These are phyloP conservation scores for Heliconius melpomene DNA, from an alignment of 1,140 invertebrate genomes.

Conservation along the genomic window DNA sequence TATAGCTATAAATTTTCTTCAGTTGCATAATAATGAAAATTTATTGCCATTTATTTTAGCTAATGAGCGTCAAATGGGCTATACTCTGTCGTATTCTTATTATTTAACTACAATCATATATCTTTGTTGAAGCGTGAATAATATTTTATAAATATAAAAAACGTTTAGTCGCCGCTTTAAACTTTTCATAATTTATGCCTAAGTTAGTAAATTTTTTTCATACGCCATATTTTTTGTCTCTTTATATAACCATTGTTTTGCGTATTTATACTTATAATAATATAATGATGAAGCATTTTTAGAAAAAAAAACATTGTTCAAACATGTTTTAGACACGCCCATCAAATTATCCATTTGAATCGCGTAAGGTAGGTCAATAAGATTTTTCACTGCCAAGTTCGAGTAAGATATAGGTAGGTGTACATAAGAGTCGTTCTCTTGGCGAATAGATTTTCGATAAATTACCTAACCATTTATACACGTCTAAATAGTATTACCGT, in stretches of 20 bases:
- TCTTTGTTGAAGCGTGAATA: background rate
- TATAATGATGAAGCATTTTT: background rate
- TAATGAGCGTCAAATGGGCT: constrained; percentile 3
- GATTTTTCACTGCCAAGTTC: constrained; percentile 35
- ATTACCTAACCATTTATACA: background rate
- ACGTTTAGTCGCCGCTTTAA: too few species aligned
- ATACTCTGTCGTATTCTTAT: background rate
- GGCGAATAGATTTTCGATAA: background rate
- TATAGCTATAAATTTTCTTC: constrained; percentile 10
- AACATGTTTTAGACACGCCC: constrained; percentile 15
- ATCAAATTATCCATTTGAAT: constrained; percentile 20
- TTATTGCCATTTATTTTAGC: background rate
- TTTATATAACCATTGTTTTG: background rate
- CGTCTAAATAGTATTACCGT: background rate
- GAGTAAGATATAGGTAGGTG: constrained; percentile 12
- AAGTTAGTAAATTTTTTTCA: background rate
- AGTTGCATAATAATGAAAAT: constrained; percentile 17
- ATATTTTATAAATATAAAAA: background rate
- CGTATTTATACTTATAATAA: background rate
- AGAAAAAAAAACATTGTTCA: background rate
- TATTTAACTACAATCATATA: too few species aligned
- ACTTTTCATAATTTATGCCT: too few species aligned
- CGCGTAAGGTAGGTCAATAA: constrained; percentile 42
- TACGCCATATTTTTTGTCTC: background rate
- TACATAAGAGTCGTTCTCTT: constrained; percentile 13